Evolutionary conservation across 2,113 vertebrate genomes (phyloP), one percentile per base, ranked within the genome.

Genomic region (Albula goreensis): DNA sequence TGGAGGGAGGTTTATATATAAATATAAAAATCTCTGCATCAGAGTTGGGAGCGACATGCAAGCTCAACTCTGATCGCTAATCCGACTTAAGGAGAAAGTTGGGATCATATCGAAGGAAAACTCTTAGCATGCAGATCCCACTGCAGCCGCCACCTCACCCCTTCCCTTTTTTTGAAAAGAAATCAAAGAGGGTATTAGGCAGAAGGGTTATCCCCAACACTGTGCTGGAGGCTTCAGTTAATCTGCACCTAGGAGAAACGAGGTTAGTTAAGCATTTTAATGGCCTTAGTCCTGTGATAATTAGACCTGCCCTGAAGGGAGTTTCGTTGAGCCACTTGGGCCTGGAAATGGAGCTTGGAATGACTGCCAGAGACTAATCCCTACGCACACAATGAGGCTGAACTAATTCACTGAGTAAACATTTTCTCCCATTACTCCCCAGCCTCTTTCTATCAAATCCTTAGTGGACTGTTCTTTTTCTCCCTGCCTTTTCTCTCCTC

Each of bases 361-460:
- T 94, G 94, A 92, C 93, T 94, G 93, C 94, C 95, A 94, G 94
- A 93, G 96, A 94, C 95, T 95, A 98, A 98, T 98, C 97, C 96
- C 95, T 92, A 93, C 90, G 91, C 95, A 95, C 97, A 98, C 97
- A 98, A 99, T 98, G 96, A 97, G 97, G 96, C 97, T 95, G 96
- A 97, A 98, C 97, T 99, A 99, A 99, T 99, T 97, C 97, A 97
- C 97, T 96, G 96, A 97, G 98, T 99, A 99, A 99, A 99, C 98
- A 99, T 96, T 97, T 97, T 98, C 96, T 97, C 94, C 97, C 96
- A 96, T 98, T 96, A 94, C 95, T 97, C 96, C 96, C 96, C 97
- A 93, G 96, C 96, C 95, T 95, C 96, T 97, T 97, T 97, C 96
- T 97, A 97, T 96, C 95, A 98, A 94, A 92, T 94, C 94, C 94